Evolutionary conservation across 2,888 invertebrate species (phyloP).

Genomic region (Pachydiplax longipennis): DNA sequence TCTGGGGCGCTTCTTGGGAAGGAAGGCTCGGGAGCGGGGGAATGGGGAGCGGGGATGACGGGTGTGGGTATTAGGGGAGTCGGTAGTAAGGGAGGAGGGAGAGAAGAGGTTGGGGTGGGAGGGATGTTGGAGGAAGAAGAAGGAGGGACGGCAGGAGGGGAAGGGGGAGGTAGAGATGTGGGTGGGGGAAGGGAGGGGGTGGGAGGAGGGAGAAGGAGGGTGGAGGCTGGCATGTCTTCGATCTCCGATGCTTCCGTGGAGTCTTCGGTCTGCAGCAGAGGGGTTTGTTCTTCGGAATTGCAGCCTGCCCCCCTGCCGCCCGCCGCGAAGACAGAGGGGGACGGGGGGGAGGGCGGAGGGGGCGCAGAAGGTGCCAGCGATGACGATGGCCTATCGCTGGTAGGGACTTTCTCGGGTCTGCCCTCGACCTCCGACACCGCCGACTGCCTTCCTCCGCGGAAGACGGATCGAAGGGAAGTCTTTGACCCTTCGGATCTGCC

Average conservation of each 20-base stretch:
- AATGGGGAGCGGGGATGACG: too few relatives aligned
- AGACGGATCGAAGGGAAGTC: slow-evolving; percentile 15
- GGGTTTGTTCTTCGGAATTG: slow-evolving; percentile 61
- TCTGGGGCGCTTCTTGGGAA: slow-evolving; percentile 60
- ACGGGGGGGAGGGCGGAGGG: neutral
- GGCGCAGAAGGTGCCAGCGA: neutral
- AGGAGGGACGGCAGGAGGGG: slow-evolving; percentile 62
- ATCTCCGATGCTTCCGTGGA: slow-evolving; percentile 50
- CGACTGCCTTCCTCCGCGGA: slow-evolving; percentile 11
- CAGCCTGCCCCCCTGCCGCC: slow-evolving; percentile 64
- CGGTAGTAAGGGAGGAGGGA: slow-evolving; percentile 51
- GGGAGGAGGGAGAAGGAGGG: slow-evolving; percentile 49
- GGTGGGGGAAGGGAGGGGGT: slow-evolving; percentile 61
- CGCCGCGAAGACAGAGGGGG: slow-evolving; percentile 5
- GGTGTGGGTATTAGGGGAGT: neutral
- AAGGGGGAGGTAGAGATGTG: slow-evolving; percentile 61
- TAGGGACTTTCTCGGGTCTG: slow-evolving; percentile 49
- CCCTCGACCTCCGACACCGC: slow-evolving; percentile 53
- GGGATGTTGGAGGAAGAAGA: slow-evolving; percentile 51
- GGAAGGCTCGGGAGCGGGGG: neutral
- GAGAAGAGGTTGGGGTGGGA: slow-evolving; percentile 48
- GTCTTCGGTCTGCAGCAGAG: slow-evolving; percentile 50
- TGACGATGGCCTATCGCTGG: slow-evolving; percentile 39
- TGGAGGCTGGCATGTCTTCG: slow-evolving; percentile 48
- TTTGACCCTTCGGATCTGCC: slow-evolving; percentile 59